These are phyloP conservation scores for Oostethus manadensis DNA, from an alignment of 2,113 vertebrate species.

Conservation along the genomic window DNA sequence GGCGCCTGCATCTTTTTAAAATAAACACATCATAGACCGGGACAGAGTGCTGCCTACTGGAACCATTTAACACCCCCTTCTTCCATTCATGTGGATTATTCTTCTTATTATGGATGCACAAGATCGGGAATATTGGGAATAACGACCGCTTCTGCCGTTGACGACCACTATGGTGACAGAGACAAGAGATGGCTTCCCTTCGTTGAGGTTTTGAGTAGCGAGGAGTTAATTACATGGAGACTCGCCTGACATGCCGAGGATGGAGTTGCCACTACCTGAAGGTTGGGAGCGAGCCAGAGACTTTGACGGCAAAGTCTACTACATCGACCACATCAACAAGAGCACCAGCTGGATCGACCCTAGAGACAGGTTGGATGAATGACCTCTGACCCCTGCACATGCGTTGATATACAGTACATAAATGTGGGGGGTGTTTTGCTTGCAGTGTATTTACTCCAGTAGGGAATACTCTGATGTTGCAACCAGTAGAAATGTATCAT, in stretches of 20 bases:
- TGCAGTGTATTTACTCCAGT: no score
- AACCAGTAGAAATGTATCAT: no score
- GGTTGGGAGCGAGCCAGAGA: slow-evolving; percentile 96
- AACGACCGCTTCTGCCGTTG: neutral
- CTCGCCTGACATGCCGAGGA: slow-evolving; percentile 86
- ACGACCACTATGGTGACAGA: slow-evolving; percentile 23
- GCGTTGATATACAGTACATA: no score
- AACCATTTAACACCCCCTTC: neutral
- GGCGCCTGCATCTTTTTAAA: neutral
- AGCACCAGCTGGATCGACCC: slow-evolving; percentile 96
- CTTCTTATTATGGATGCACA: slow-evolving; percentile 50
- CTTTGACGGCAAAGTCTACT: slow-evolving; percentile 94
- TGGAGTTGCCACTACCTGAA: slow-evolving; percentile 91
- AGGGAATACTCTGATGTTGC: no score
- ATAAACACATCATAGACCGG: neutral
- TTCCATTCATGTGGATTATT: neutral
- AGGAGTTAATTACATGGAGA: slow-evolving; percentile 78
- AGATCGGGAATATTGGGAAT: slow-evolving; percentile 25
- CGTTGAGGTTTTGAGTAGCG: slow-evolving; percentile 49
- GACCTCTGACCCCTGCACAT: no score
- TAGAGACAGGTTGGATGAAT: slow-evolving; percentile 81
- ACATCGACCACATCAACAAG: slow-evolving; percentile 89
- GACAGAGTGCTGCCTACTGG: slow-evolving; percentile 21
- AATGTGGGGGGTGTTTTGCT: no score
- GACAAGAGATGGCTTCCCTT: slow-evolving; percentile 50